Percentiles rank a stretch among this genome's conserved stretches.
Evolutionary conservation across 2,888 invertebrate genomes (phyloP).

Genomic region (Pardosa pseudoannulata): DNA sequence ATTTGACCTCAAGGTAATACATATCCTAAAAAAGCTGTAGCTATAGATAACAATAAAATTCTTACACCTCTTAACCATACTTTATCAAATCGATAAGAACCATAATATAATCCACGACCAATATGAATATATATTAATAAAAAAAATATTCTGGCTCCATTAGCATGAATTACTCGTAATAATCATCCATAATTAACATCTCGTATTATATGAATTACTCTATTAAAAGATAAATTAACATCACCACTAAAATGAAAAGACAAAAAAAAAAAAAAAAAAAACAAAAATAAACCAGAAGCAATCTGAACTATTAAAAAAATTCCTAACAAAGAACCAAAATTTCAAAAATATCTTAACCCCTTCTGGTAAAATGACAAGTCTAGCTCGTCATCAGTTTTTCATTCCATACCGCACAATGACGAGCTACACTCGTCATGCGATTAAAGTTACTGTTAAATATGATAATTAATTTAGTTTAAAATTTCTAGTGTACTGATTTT

Average conservation of each 20-base stretch:
- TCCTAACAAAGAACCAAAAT: constrained; percentile 76
- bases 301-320: constrained; percentile 82
- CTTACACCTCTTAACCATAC: constrained; percentile 84
- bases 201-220: constrained; percentile 80
- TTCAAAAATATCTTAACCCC: no score
- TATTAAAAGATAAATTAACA: constrained; percentile 82
- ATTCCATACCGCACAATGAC: no score
- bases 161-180: constrained; percentile 83
- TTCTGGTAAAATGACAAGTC: no score
- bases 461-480: no score
- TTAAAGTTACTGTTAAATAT: no score
- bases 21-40: constrained; percentile 87
- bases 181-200: constrained; percentile 85
- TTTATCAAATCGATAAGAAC: constrained; percentile 79
- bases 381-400: no score
- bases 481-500: no score
- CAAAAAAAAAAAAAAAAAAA: no score
- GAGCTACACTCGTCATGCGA: no score
- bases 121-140: constrained; percentile 85
- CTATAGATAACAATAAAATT: constrained; percentile 84
- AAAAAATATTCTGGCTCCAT: constrained; percentile 83
- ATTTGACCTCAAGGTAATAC: constrained; percentile 88
- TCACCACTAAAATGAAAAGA: constrained; percentile 84
- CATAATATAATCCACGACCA: constrained; percentile 80
- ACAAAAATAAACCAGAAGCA: constrained; percentile 83